Evolutionary conservation across 2,888 invertebrate species (phyloP), one percentile per base, ranked within the genome.

Genomic region (Drosophila sordidula): DNA sequence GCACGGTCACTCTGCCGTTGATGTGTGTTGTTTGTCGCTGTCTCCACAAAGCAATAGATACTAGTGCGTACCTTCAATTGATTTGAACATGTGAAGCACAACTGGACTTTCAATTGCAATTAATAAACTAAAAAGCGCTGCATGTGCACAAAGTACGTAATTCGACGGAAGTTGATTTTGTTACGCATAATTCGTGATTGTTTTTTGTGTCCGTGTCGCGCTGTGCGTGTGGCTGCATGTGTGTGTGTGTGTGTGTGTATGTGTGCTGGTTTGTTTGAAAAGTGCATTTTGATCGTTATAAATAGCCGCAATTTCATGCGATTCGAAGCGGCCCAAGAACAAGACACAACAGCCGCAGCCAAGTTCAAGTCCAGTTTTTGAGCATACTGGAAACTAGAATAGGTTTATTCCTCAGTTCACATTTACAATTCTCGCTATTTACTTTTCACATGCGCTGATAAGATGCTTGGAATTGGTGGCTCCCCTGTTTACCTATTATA

Each of bases 361-460:
- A 79, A 75, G 79, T 72, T 79, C 72, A 78, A 79, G 71, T 79
- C 76, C 65, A 79, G 79, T 55, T 78, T 51, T 32, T 36, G 41
- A 12, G 12, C 34, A 25, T 25, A 39, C n/a, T 38, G 18, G 18
- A 41, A 22, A 51, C 38, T 61, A 18, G 29, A 45, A 51, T 29
- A 45, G 50, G 42, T 44, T 70, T 39, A 70, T 57, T 49, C 26
- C 38, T 6, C 63, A 49, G 34, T 39, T 52, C 14, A 59, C 18
- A 47, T 57, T 68, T 32, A 58, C 50, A 26, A 49, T 67, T 4
- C 16, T 59, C 52, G 38, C 51, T 79, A 73, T 78, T 78, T 78
- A 80, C 70, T 76, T 76, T 80, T 80, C 70, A 70, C 80, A 73
- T 78, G 80, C 61, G 67, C 75, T 67, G 78, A 80, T 78, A 80